phyloP scores from a whole-genome alignment of 2,797 vertebrate genomes.

The Podarcis siculus region DNA sequence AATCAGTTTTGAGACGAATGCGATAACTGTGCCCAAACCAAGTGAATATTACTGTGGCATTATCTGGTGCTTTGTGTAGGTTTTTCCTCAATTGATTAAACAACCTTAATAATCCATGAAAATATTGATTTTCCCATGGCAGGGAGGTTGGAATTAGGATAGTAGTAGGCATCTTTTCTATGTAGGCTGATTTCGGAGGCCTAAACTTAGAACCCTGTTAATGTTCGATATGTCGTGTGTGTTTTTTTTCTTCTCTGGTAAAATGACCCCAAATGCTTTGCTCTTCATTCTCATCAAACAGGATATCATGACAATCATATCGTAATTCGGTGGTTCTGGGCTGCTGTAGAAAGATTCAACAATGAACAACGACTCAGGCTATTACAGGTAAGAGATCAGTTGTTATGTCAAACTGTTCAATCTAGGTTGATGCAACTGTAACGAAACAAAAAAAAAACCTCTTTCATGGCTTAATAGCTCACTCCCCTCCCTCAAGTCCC shows the following conservation, averaged over 20 bases:
- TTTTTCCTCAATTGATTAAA: neutral
- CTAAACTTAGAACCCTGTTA: neutral
- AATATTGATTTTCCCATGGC: neutral
- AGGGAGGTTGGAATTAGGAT: no score
- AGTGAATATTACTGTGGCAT: neutral
- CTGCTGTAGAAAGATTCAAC: conserved; percentile 97
- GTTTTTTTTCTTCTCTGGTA: neutral
- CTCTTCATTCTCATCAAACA: conserved; percentile 65
- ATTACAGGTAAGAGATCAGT: conserved; percentile 86
- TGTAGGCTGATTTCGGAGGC: neutral
- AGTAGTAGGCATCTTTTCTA: neutral
- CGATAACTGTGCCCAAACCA: no score
- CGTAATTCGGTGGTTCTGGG: conserved; percentile 99
- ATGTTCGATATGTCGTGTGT: neutral
- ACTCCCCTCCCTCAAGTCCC: neutral
- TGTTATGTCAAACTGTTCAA: neutral
- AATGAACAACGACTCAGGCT: conserved; percentile 96
- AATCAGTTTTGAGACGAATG: neutral
- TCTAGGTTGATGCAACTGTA: neutral
- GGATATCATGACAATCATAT: conserved; percentile 99
- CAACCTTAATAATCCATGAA: neutral
- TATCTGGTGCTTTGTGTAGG: neutral
- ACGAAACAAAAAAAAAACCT: neutral
- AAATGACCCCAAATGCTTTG: conserved; percentile 26
- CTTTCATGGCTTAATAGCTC: conserved; percentile 3